Base-by-base conservation (phyloP, 2,888 invertebrate species). In the Folsomia candida region DNA sequence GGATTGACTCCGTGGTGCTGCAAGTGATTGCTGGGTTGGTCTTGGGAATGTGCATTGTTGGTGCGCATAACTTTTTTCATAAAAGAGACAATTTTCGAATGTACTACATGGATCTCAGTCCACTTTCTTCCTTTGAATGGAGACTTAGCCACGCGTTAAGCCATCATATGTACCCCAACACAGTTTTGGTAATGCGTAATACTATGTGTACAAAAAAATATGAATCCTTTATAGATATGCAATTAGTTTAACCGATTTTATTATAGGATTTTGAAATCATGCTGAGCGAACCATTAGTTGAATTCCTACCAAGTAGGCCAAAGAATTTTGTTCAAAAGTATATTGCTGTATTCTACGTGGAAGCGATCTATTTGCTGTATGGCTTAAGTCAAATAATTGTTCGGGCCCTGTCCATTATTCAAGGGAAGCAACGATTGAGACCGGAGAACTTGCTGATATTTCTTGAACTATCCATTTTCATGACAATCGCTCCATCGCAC, bases 111-210 rank as follows among this genome's bases (percentile, higher is more conserved):
- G 90, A 92, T 80, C 83, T 93, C 72, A 86, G 87, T 22, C 81
- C 89, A 78, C 85, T 90, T 86, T 88, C 89, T 1, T 88, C 88
- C 81, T 87, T 88, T 78, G 88, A 90, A 74, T 92, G 91, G 87
- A 86, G 92, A 72, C 87, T 92, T 51, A 88, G 89, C 0, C 93
- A 93, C 80, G 89, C 85, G 0, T 81, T 93, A 57, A 91, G 91
- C 47, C 93, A 93, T 82, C 93, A 93, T 81, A 84, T 90, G 9
- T 91, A 88, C 81, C 88, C 92, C 0, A 93, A 93, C 81, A 90
- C 92, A 0, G 83, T 89, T 2, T 86, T 88, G 82, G 93, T 37
- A 37, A 37, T 9, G 37, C 37, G 20, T 18, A 67, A 54, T 1
- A 24, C 27, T 14, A 20, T 72, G 24, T 72, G 47, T 58, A 37